Base-by-base conservation (phyloP, 2,113 vertebrate species). In the Paradoxurus hermaphroditus region DNA sequence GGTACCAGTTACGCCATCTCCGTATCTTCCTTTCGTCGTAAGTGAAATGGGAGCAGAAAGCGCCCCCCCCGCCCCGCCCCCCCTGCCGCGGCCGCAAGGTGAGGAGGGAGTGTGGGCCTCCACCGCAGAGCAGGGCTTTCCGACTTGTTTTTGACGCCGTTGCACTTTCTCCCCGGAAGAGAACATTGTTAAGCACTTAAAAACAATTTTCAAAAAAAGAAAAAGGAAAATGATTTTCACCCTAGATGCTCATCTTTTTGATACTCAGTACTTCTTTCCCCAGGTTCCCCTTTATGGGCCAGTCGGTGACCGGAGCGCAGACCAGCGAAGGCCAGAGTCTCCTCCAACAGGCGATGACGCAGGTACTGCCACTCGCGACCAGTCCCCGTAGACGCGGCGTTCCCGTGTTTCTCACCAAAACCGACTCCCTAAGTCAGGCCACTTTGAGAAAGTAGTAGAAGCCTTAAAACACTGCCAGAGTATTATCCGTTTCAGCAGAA, bases 271-370 rank as follows among this genome's bases (percentile, higher is more conserved):
- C 84, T 97, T 96, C 85, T 56, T 97, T 62, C 84, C 92, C 19
- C 95, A 99, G 99, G 97, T 99, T 99, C 98, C 99, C 99, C 68
- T 99, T 99, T 75, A 98, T 98, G 96, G 98, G 99, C 97, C 99
- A 99, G 65, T 98, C 99, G n/a, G 92, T 98, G 46, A 97, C 99
- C 1, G 99, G 98, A 19, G 21, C 98, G 31, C 99, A 98, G 75
- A 46, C 63, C 13, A 97, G 94, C 15, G 99, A 99, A 75, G 96
- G 97, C 46, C 97, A 99, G 59, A 98, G 96, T 41, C 98, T 99
- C 23, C 98, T 99, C 73, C 99, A 99, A 0, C 99, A 99, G 78
- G 97, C 98, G 7, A 96, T 99, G 77, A 62, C 98, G 86, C 99
- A 99, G 99, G 99, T 99, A 99, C 95, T 79, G 23, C 39, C 78